phyloP scores from a whole-genome alignment of 2,888 invertebrate species.

The Xestia sexstrigata region DNA sequence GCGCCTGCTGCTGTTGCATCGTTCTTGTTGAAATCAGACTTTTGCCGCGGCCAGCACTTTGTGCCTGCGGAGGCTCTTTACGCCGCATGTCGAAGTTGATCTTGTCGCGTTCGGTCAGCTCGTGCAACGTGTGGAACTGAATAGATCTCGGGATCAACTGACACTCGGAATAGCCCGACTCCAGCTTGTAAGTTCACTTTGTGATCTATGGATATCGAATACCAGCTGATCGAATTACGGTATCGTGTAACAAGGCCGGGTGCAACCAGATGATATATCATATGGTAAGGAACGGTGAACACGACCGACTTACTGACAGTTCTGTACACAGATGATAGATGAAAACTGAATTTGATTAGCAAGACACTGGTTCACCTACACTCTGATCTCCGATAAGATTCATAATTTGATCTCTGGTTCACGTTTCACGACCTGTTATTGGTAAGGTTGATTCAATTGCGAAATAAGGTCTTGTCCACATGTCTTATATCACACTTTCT shows the following conservation, averaged over 20 bases:
- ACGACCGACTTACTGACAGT: slow-evolving; percentile 79
- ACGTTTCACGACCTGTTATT: slow-evolving; percentile 66
- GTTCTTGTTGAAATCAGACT: slow-evolving; percentile 85
- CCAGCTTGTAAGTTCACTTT: slow-evolving; percentile 79
- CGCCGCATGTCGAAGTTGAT: slow-evolving; percentile 78
- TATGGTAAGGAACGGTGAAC: slow-evolving; percentile 86
- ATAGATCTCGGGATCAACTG: slow-evolving; percentile 78
- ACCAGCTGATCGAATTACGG: slow-evolving; percentile 82
- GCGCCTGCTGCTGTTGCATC: slow-evolving; percentile 77
- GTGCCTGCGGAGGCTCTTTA: slow-evolving; percentile 78
- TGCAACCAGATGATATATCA: slow-evolving; percentile 86
- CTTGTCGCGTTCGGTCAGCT: slow-evolving; percentile 53
- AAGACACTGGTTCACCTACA: slow-evolving; percentile 71
- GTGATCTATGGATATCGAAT: slow-evolving; percentile 83
- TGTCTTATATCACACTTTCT: slow-evolving; percentile 42
- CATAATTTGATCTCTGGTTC: slow-evolving; percentile 71
- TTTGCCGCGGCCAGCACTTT: slow-evolving; percentile 77
- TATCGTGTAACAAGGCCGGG: slow-evolving; percentile 86
- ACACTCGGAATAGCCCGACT: slow-evolving; percentile 72
- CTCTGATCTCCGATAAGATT: slow-evolving; percentile 75
- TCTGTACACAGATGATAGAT: slow-evolving; percentile 70
- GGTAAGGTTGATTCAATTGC: slow-evolving; percentile 45
- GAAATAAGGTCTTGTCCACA: slow-evolving; percentile 33
- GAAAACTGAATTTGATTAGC: slow-evolving; percentile 72
- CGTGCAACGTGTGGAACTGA: slow-evolving; percentile 76